Evolutionary conservation across 1,140 invertebrate species (phyloP), one percentile per base, ranked within the genome.

Genomic region (Capitella teleta): DNA sequence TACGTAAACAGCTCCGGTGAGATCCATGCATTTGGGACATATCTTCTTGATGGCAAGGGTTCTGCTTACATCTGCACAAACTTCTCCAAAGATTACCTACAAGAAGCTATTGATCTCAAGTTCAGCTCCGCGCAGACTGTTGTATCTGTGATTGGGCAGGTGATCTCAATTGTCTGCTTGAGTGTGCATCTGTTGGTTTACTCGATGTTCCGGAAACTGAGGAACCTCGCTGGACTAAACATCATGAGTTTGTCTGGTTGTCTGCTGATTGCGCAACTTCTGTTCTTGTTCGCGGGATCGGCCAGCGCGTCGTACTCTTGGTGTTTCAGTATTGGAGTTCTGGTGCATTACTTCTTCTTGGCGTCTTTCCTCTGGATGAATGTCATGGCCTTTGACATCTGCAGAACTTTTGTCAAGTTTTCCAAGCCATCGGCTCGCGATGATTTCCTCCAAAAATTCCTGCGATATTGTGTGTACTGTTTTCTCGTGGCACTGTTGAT

Each of bases 321-420:
- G 4, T 67, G 65, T 37, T 53, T 50, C 14, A 57, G 61, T 2
- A 51, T 74, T 19, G 76, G 70, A 5, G 58, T 76, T 1, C 28
- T 67, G 14, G 74, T 74, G 21, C 76, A 76, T 50, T 79, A 76
- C 60, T 53, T 61, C 37, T 78, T 77, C 57, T 61, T 79, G 48
- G 64, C 72, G 0, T 66, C 77, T 0, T 79, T 79, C 58, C 72
- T 73, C 41, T 79, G 78, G 78, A 78, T 77, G 74, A 72, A 75
- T 36, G 67, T 74, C 1, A 72, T 80, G 60, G 71, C 78, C 0
- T 76, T 75, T 58, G 78, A 79, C 55, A 72, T 79, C 5, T 79
- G 73, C 64, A 63, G 73, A 24, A 92, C 87, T 2, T 75, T 76
- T 63, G 56, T 58, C 10, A 55, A 78, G 8, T 32, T 10, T 32